phyloP scores from a whole-genome alignment of 2,797 vertebrate genomes.

The Syngnathus rostellatus region DNA sequence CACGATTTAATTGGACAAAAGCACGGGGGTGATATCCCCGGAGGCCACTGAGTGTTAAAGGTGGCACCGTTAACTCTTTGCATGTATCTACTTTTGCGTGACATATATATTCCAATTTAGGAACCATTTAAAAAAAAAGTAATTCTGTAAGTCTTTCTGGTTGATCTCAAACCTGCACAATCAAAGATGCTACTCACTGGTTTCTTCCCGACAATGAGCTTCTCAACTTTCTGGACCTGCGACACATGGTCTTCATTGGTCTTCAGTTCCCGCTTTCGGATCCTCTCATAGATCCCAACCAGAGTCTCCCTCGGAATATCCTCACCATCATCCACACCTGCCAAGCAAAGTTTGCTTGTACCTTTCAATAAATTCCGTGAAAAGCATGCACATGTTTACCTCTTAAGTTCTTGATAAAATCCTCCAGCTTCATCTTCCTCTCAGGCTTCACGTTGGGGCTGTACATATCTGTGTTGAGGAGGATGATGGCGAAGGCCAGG shows the following conservation, averaged over 20 bases:
- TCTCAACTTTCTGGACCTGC: slow-evolving; percentile 98
- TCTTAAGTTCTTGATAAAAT: slow-evolving; percentile 95
- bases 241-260: slow-evolving; percentile 97
- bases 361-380: neutral
- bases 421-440: slow-evolving; percentile 97
- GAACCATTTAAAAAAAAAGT: neutral
- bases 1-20: slow-evolving; percentile 36
- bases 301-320: slow-evolving; percentile 94
- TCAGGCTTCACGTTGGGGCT: slow-evolving; percentile 97
- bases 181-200: slow-evolving; percentile 69
- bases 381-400: slow-evolving; percentile 60
- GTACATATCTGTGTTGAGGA: slow-evolving; percentile 99
- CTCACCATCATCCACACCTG: slow-evolving; percentile 92
- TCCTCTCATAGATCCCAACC: slow-evolving; percentile 93
- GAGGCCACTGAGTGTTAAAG: slow-evolving; percentile 18
- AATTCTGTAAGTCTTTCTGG: neutral
- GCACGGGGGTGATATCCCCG: slow-evolving; percentile 24
- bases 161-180: too few relatives aligned
- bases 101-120: neutral
- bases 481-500: slow-evolving; percentile 95
- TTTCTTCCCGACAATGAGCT: slow-evolving; percentile 98
- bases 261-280: slow-evolving; percentile 92
- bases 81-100: neutral
- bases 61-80: neutral
- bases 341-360: neutral